Conservation (phyloP, 2,113 vertebrate genomes). For the Erythrocercus mccallii region DNA sequence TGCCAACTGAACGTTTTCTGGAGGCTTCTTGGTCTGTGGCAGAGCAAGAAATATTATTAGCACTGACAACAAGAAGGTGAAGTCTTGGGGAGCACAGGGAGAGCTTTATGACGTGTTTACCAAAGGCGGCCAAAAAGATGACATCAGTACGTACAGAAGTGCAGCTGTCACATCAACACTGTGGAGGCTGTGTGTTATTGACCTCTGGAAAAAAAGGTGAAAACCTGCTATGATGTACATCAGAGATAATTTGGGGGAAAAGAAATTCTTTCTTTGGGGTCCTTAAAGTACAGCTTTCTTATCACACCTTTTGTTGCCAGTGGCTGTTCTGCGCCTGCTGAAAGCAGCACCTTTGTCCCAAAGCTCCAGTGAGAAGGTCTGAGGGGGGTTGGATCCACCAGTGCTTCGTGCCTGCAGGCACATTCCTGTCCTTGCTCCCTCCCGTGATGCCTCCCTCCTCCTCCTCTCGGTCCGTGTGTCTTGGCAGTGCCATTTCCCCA, state of each 20-base stretch:
- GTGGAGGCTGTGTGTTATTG: not conserved
- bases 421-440: not conserved
- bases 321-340: not conserved
- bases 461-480: not conserved
- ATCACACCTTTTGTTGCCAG: not conserved
- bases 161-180: rapidly evolving
- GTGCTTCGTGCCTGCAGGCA: rapidly evolving
- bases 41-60: not conserved
- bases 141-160: not conserved
- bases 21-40: not conserved
- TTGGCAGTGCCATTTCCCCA: not conserved
- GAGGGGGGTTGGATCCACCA: not conserved
- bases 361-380: not conserved
- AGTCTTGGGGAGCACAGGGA: not conserved
- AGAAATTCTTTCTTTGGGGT: not conserved
- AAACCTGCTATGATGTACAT: not conserved
- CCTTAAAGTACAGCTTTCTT: not conserved
- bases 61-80: not conserved
- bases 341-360: not conserved
- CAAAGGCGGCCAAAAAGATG: not conserved
- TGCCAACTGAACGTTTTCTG: not conserved
- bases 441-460: not conserved
- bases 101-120: conserved; percentile 12
- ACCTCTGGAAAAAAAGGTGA: not conserved
- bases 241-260: not conserved